Percentiles rank a stretch among this genome's conserved stretches.
Evolutionary conservation across 2,888 invertebrate species (phyloP).

Genomic region (Drosophila meridionalis): DNA sequence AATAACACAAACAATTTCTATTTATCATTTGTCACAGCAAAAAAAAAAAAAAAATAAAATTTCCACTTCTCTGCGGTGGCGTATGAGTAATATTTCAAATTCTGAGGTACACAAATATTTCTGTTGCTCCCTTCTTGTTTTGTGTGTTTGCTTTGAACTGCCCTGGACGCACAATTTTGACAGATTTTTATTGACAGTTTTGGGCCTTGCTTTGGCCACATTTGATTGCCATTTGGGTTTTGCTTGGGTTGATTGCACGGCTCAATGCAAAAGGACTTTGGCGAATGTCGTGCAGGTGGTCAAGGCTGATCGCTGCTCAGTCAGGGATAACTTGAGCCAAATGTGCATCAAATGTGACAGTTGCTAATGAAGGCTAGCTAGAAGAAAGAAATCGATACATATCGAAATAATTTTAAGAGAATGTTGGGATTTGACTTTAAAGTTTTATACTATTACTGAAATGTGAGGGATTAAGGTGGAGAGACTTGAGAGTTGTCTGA

Average conservation of each 20-base stretch:
- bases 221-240: conserved; percentile 40
- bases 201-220: conserved; percentile 7
- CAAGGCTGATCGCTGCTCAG: conserved; percentile 31
- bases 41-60: conserved; percentile 11
- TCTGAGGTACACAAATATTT: conserved; percentile 5
- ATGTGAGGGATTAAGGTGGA: background rate
- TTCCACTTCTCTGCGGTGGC: conserved; percentile 42
- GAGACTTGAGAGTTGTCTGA: background rate
- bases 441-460: background rate
- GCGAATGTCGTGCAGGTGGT: conserved; percentile 35
- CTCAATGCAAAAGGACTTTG: conserved; percentile 54
- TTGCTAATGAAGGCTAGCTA: conserved; percentile 10
- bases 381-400: background rate
- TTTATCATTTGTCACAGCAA: conserved; percentile 44
- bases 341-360: conserved; percentile 28
- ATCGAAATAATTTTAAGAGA: background rate
- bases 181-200: conserved; percentile 57
- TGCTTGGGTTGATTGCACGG: conserved; percentile 70
- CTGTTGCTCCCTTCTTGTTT: conserved; percentile 4
- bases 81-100: conserved; percentile 51
- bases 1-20: conserved; percentile 13
- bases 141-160: conserved; percentile 34
- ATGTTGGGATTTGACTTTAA: background rate
- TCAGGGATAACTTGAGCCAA: conserved; percentile 32
- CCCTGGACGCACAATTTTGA: conserved; percentile 33